A percentile compares a stretch with the other conserved stretches of the same genome.
phyloP scores from a whole-genome alignment of 2,888 invertebrate species.

The Synergus umbraculus region DNA sequence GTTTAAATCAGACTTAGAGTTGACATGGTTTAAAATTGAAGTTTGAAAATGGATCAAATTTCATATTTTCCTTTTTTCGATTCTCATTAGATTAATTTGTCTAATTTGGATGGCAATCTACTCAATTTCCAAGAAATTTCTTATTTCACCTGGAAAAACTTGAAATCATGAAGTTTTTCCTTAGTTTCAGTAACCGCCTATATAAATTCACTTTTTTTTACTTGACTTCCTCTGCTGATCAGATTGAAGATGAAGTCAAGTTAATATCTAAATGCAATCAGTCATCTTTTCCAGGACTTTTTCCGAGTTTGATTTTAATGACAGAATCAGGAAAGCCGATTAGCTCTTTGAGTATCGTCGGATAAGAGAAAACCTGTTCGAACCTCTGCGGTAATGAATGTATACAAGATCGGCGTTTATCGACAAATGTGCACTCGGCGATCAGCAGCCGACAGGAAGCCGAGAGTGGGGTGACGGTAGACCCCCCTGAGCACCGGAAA shows the following conservation, averaged over 20 bases:
- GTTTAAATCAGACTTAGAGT: no score
- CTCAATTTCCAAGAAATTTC: no score
- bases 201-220: no score
- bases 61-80: no score
- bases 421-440: conserved; percentile 56
- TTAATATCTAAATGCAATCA: conserved; percentile 2
- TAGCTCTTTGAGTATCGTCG: neutral
- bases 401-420: conserved; percentile 54
- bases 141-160: no score
- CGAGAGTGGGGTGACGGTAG: conserved; percentile 54
- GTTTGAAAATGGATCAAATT: no score
- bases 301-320: neutral
- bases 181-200: no score
- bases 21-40: no score
- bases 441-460: conserved; percentile 57
- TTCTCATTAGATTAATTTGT: no score
- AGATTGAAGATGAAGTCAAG: neutral
- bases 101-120: no score
- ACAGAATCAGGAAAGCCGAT: conserved; percentile 14
- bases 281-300: conserved; percentile 2
- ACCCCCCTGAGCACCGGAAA: conserved; percentile 56
- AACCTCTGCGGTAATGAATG: conserved; percentile 48
- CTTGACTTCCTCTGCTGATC: no score
- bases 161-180: no score
- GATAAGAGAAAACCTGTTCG: conserved; percentile 42